Conservation (phyloP, 2,797 vertebrate species). For the Argentina silus region DNA sequence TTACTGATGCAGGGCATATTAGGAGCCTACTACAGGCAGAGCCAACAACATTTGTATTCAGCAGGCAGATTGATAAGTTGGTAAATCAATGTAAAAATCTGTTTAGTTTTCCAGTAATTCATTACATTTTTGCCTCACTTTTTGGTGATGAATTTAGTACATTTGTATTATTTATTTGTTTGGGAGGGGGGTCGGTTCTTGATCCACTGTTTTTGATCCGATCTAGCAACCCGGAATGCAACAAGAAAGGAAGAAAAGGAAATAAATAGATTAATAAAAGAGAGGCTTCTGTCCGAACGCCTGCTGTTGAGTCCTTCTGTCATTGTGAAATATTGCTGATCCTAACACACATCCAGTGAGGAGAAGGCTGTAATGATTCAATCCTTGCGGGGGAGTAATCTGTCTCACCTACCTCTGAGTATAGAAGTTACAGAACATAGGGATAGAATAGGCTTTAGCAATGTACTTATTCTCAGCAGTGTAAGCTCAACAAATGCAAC, state of each 20-base stretch:
- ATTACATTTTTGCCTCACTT: neutral
- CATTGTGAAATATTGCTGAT: conserved; percentile 82
- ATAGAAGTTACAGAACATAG: conserved; percentile 23
- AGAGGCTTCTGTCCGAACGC: conserved; percentile 58
- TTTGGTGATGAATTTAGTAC: no score
- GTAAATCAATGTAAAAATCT: conserved; percentile 50
- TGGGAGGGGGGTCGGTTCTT: conserved; percentile 42
- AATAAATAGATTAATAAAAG: conserved; percentile 39
- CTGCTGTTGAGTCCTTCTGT: conserved; percentile 81
- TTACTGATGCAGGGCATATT: conserved; percentile 63
- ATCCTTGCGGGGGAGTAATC: conserved; percentile 75
- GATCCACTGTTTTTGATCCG: conserved; percentile 37
- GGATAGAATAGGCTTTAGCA: conserved; percentile 22
- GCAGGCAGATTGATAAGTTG: conserved; percentile 59
- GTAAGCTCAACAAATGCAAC: neutral
- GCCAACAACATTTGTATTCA: conserved; percentile 68
- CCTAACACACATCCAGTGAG: conserved; percentile 73
- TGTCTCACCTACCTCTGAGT: conserved; percentile 67
- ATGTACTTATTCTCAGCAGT: neutral
- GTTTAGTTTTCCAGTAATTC: conserved; percentile 50
- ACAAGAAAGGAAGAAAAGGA: conserved; percentile 30
- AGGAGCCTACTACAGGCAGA: conserved; percentile 46
- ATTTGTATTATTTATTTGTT: neutral
- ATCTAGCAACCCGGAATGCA: conserved; percentile 47
- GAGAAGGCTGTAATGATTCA: conserved; percentile 77